Percentiles rank a stretch among this genome's conserved stretches.
phyloP scores from a whole-genome alignment of 2,888 invertebrate species.

The Agonopterix subpropinquella region DNA sequence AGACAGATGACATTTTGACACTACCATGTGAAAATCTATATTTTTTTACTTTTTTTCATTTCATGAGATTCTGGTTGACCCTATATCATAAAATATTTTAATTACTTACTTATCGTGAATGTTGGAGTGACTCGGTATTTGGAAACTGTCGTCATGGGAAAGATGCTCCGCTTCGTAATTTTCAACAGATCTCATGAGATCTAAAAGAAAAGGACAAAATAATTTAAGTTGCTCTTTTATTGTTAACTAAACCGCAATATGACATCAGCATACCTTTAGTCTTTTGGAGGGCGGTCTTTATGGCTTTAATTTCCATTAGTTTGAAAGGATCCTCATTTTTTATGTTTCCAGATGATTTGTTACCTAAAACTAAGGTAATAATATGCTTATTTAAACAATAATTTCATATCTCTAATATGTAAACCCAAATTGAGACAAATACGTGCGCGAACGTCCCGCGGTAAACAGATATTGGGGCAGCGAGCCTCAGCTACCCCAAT shows the following conservation, averaged over 20 bases:
- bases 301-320: conserved; percentile 68
- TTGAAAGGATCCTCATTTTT: conserved; percentile 69
- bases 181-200: conserved; percentile 67
- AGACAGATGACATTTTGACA: no score
- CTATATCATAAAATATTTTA: no score
- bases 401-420: not conserved
- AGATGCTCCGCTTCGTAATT: conserved; percentile 57
- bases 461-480: no score
- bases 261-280: conserved; percentile 47
- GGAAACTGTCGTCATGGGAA: conserved; percentile 53
- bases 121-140: conserved; percentile 54
- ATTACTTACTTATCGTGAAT: conserved; percentile 59
- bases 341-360: conserved; percentile 50
- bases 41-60: no score
- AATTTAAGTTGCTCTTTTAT: not conserved
- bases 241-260: not conserved
- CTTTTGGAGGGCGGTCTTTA: conserved; percentile 65
- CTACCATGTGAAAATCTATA: no score
- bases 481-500: no score
- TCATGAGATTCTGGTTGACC: no score
- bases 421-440: no score
- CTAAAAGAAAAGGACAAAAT: conserved; percentile 25
- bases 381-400: conserved; percentile 4
- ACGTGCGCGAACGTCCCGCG: no score
- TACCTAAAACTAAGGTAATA: conserved; percentile 31